A percentile compares a stretch with the other conserved stretches of the same genome.
Evolutionary conservation across 1,140 invertebrate genomes (phyloP).

Genomic region (Caenorhabditis brenneri): DNA sequence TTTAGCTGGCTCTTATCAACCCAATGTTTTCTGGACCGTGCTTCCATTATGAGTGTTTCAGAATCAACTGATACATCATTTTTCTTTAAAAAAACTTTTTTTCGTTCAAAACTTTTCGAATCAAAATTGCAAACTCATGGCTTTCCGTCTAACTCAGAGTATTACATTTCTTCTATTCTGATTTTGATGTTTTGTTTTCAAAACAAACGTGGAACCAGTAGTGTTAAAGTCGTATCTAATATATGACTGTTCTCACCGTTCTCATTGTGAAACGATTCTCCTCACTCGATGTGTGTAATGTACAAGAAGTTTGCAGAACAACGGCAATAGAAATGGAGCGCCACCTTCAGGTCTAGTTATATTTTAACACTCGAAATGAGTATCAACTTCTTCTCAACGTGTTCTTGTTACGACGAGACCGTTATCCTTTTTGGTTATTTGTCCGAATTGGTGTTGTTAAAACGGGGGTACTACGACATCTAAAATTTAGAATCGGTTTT

Average conservation of each 20-base stretch:
- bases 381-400: neutral
- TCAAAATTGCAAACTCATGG: neutral
- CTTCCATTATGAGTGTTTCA: neutral
- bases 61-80: neutral
- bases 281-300: constrained; percentile 25
- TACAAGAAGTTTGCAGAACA: constrained; percentile 47
- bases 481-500: neutral
- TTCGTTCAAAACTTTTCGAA: neutral
- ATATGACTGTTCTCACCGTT: neutral
- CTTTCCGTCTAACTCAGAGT: neutral
- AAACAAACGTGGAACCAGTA: neutral
- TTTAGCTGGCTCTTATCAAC: neutral
- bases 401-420: neutral
- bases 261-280: neutral
- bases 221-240: neutral
- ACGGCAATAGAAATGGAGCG: constrained; percentile 43
- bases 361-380: neutral
- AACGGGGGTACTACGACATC: neutral
- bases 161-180: too few species aligned
- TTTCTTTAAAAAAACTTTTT: neutral
- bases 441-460: neutral
- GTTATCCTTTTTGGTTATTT: neutral
- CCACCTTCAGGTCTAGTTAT: constrained; percentile 50
- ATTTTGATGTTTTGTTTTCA: neutral
- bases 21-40: neutral